Evolutionary conservation across 2,113 vertebrate genomes (phyloP), one percentile per base, ranked within the genome.

Genomic region (Polyodon spathula): DNA sequence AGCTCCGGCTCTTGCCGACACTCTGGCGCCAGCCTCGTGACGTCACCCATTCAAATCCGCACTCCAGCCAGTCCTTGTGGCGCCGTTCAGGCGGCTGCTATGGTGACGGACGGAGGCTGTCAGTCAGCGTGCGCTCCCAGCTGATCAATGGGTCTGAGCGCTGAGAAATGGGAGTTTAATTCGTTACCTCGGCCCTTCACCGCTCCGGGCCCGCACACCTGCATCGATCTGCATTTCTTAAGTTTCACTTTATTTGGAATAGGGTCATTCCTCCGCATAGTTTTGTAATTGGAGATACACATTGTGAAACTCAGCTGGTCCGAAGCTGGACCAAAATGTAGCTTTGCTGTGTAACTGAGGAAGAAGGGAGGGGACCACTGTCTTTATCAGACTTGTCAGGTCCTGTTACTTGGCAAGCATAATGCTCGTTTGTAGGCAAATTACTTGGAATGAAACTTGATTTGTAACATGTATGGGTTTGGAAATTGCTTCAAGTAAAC

Each of bases 61-160:
- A 85, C 82, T 84, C 17, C 73, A 84, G 88, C 89, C 81, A 78
- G 84, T 78, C 86, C 89, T 90, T 81, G 74, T 85, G 92, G 93
- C 93, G 93, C 92, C 92, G 84, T 84, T 82, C 78, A 85, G 92
- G 87, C 92, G 91, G 93, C 91, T 94, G 88, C 90, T 81, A 93
- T 91, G 86, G 89, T 79, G 76, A 93, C 27, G 27, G 27, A 27
- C 86, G 70, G 83, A 84, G 81, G 78, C 84, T 83, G 86, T 88
- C 87, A 88, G 78, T 86, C 83, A 78, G 75, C 80, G 72, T 78
- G 68, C 76, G 74, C 75, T 78, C 81, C 83, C 83, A 77, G 88
- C 87, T 79, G 88, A 88, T 86, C 83, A 58, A 76, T 74, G 71
- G 78, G 71, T 40, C 70, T 44, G 66, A 64, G 70, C 67, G 60